These are phyloP conservation scores for Erythrolamprus reginae DNA, from an alignment of 2,113 vertebrate genomes.

Conservation along the genomic window DNA sequence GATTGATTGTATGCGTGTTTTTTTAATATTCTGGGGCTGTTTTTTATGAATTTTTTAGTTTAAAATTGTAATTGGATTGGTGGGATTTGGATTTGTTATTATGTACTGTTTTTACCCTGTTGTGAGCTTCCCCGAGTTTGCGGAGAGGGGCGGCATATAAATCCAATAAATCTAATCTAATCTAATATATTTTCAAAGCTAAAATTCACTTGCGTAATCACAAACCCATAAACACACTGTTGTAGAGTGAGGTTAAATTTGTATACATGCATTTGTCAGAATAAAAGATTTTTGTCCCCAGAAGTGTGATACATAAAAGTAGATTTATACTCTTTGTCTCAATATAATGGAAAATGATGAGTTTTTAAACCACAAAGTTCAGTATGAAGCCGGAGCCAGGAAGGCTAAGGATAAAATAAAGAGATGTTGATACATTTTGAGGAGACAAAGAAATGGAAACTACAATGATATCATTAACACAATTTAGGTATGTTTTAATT, in stretches of 20 bases:
- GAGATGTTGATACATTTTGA: not conserved
- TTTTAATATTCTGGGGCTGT: too few relatives aligned
- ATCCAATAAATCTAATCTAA: too few relatives aligned
- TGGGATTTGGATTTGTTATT: too few relatives aligned
- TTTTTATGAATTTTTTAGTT: too few relatives aligned
- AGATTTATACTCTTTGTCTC: not conserved
- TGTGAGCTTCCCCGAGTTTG: too few relatives aligned
- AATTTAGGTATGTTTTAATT: not conserved
- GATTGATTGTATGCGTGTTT: too few relatives aligned
- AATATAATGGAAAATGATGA: not conserved
- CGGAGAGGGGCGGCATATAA: too few relatives aligned
- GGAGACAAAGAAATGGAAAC: not conserved
- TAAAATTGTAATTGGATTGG: too few relatives aligned
- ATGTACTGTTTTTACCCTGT: too few relatives aligned
- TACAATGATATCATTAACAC: not conserved
- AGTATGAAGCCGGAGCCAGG: not conserved
- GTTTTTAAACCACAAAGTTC: not conserved
- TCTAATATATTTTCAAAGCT: not conserved
- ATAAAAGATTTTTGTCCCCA: not conserved
- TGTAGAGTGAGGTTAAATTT: not conserved
- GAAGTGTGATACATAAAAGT: not conserved
- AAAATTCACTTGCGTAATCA: not conserved
- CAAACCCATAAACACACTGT: not conserved
- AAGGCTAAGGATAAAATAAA: not conserved
- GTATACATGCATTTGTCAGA: not conserved